These are phyloP conservation scores for Dipodomys ordii DNA, from an alignment of 2,113 vertebrate species.

Conservation along the genomic window DNA sequence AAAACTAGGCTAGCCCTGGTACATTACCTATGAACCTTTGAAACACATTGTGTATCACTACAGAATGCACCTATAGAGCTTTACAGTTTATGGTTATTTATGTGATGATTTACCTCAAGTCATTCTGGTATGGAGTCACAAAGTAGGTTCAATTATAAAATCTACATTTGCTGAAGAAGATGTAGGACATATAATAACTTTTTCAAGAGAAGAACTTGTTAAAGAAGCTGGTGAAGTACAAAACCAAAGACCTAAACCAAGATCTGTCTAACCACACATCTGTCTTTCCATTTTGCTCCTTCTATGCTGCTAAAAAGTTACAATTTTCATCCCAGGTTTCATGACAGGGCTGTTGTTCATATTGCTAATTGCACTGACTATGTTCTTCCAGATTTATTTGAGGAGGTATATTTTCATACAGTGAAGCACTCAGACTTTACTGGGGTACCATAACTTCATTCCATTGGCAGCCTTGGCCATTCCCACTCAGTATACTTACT, in stretches of 20 bases:
- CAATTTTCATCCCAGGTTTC: background rate
- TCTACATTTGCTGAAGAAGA: background rate
- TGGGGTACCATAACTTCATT: background rate
- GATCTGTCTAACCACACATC: no score
- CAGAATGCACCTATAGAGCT: background rate
- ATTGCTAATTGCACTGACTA: constrained; percentile 16
- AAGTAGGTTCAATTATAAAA: background rate
- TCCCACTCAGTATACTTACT: background rate
- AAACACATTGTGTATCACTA: background rate
- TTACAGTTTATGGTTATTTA: constrained; percentile 1
- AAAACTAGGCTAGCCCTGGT: background rate
- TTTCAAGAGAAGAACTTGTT: background rate
- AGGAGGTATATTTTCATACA: background rate
- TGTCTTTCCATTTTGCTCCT: background rate
- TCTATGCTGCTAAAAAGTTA: background rate
- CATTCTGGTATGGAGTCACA: no score
- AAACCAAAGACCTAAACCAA: no score
- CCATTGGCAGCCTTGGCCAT: background rate
- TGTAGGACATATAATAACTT: background rate
- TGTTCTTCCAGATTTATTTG: constrained; percentile 11
- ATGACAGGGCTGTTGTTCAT: background rate
- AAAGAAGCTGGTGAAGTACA: no score
- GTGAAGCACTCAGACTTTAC: background rate
- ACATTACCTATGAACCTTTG: background rate
- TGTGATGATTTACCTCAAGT: background rate